A percentile compares a stretch with the other conserved stretches of the same genome.
Conservation (phyloP, 2,113 vertebrate genomes). For the Hemichromis elongatus region DNA sequence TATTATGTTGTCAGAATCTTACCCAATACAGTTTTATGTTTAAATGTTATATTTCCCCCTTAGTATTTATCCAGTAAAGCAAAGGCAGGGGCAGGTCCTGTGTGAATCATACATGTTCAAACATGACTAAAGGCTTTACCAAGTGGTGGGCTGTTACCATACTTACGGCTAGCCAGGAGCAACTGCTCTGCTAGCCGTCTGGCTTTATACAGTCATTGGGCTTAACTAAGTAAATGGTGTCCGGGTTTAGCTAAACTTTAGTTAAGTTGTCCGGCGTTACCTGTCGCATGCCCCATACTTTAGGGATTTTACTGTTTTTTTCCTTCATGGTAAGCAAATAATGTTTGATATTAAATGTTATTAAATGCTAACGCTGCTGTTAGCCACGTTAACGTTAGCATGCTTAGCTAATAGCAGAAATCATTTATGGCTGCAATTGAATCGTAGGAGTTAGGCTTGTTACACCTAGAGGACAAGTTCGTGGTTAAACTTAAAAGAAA, state of each 20-base stretch:
- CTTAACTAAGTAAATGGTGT: neutral
- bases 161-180: neutral
- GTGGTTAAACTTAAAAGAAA: neutral
- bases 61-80: neutral
- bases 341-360: neutral
- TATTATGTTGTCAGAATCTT: neutral
- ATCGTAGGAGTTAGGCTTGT: neutral
- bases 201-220: too few relatives aligned
- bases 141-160: constrained; percentile 1
- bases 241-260: neutral
- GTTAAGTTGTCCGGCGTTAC: neutral
- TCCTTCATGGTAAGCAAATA: constrained; percentile 48
- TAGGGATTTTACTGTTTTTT: neutral
- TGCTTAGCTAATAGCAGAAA: neutral
- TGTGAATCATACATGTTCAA: neutral
- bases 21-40: neutral
- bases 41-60: neutral
- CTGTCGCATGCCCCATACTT: neutral
- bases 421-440: neutral
- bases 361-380: neutral
- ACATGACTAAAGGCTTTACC: neutral
- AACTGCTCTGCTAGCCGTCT: neutral
- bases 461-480: too few relatives aligned
- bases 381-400: constrained; percentile 18
- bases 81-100: neutral